phyloP scores from a whole-genome alignment of 1,140 invertebrate genomes.

The Rhopalosiphum maidis region DNA sequence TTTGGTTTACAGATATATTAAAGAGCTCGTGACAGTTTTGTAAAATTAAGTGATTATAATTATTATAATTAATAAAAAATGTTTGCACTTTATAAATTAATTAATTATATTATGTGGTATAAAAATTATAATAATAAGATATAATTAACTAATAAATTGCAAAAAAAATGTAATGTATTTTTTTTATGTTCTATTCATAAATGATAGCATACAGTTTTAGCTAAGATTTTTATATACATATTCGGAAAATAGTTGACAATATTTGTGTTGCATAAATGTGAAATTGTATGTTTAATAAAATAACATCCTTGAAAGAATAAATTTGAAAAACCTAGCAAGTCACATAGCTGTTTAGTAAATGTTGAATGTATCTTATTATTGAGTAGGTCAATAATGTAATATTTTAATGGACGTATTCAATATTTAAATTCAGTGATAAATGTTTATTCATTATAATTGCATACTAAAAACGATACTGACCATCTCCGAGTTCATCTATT shows the following conservation, averaged over 20 bases:
- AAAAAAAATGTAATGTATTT: background rate
- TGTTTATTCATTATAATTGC: background rate
- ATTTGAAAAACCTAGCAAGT: background rate
- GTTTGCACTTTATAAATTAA: no score
- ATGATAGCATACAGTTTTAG: background rate
- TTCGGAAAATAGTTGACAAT: background rate
- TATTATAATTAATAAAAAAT: background rate
- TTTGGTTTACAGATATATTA: background rate
- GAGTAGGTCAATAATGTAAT: background rate
- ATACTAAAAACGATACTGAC: background rate
- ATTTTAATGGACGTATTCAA: background rate
- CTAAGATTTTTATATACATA: background rate
- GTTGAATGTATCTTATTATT: background rate
- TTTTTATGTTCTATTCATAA: background rate
- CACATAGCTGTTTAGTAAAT: background rate
- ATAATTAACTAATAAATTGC: background rate
- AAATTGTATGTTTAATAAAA: background rate
- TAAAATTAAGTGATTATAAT: background rate
- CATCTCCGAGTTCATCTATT: background rate
- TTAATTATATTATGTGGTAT: background rate
- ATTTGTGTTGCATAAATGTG: background rate
- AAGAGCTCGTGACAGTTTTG: background rate
- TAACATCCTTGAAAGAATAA: background rate
- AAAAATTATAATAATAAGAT: background rate
- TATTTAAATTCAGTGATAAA: background rate